These are phyloP conservation scores for Bucco capensis DNA, from an alignment of 2,113 vertebrate species.

Conservation along the genomic window DNA sequence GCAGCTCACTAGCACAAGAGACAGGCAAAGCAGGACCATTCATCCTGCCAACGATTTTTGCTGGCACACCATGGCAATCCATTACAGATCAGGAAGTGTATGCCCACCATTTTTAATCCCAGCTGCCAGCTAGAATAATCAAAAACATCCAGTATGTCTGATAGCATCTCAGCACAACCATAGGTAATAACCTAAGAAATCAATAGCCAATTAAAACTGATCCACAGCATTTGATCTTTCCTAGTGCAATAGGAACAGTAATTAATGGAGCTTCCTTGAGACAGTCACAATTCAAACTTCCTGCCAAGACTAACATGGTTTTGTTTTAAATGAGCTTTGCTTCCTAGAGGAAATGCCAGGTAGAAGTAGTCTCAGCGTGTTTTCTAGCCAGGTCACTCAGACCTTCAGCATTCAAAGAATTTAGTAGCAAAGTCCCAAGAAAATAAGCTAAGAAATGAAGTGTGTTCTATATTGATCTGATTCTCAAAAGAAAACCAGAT, in stretches of 20 bases:
- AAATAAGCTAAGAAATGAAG: not conserved
- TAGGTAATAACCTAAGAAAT: constrained; percentile 66
- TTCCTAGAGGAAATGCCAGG: not conserved
- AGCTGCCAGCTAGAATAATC: constrained; percentile 60
- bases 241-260: constrained; percentile 45
- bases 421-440: not conserved
- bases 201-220: constrained; percentile 70
- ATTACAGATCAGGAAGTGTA: constrained; percentile 49
- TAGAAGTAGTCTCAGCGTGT: not conserved
- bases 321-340: constrained; percentile 25
- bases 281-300: constrained; percentile 47
- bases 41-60: constrained; percentile 36
- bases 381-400: not conserved
- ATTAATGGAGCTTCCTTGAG: constrained; percentile 56
- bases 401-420: not conserved
- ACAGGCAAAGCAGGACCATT: constrained; percentile 35
- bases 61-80: constrained; percentile 41
- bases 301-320: constrained; percentile 41
- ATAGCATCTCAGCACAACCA: constrained; percentile 24
- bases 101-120: constrained; percentile 51
- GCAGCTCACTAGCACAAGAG: constrained; percentile 16
- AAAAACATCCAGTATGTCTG: constrained; percentile 43
- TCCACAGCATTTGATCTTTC: constrained; percentile 63
- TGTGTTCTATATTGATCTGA: not conserved
- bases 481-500: not conserved